Percentiles rank a stretch among this genome's conserved stretches.
Conservation (phyloP, 2,797 vertebrate genomes). For the Limnodromus scolopaceus region DNA sequence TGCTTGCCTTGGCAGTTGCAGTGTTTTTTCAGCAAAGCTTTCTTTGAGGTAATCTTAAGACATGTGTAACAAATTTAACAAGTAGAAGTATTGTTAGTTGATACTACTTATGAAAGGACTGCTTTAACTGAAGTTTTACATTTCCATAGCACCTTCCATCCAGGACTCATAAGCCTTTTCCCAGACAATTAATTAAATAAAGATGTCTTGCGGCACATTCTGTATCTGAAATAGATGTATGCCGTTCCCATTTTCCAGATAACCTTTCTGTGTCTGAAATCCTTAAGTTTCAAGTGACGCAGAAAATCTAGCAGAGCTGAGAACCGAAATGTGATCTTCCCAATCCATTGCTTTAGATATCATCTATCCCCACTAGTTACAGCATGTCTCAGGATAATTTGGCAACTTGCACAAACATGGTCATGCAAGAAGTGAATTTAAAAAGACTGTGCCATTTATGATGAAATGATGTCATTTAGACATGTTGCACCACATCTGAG, state of each 20-base stretch:
- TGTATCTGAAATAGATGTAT: neutral
- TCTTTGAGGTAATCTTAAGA: constrained; percentile 52
- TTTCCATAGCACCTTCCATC: neutral
- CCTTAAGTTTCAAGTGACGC: neutral
- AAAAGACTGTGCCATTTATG: constrained; percentile 43
- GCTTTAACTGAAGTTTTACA: neutral
- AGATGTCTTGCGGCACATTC: neutral
- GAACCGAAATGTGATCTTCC: neutral
- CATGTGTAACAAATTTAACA: constrained; percentile 48
- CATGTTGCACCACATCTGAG: constrained; percentile 67
- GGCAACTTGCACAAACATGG: constrained; percentile 39
- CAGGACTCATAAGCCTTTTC: constrained; percentile 5
- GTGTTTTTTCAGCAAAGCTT: constrained; percentile 52
- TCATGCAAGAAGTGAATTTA: constrained; percentile 35
- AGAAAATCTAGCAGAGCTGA: neutral
- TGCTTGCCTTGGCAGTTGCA: constrained; percentile 52
- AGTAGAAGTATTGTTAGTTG: constrained; percentile 49
- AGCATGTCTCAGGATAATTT: constrained; percentile 52
- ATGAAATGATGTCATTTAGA: constrained; percentile 63
- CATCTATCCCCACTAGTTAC: constrained; percentile 41
- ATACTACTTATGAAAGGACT: constrained; percentile 28
- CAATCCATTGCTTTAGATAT: constrained; percentile 26
- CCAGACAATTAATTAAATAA: constrained; percentile 14
- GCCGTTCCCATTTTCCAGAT: constrained; percentile 16
- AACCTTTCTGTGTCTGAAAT: constrained; percentile 3